phyloP scores from a whole-genome alignment of 2,888 invertebrate species.

The Phyto melanocephala region DNA sequence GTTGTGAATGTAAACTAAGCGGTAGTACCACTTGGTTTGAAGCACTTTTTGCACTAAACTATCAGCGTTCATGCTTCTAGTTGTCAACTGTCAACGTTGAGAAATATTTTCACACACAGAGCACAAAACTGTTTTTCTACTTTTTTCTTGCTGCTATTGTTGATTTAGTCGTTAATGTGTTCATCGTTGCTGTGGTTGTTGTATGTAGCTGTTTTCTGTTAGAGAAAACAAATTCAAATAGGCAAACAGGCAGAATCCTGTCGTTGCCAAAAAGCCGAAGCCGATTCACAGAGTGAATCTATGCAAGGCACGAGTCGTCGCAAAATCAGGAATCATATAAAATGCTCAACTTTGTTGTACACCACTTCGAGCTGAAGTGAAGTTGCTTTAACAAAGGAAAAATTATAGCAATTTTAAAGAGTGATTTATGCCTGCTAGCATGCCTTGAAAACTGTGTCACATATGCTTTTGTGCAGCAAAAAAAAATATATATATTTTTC shows the following conservation, averaged over 20 bases:
- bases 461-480: not conserved
- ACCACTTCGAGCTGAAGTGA: no score
- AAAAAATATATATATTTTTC: not conserved
- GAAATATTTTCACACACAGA: conserved; percentile 62
- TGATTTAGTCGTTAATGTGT: conserved; percentile 42
- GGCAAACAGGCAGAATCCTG: conserved; percentile 45
- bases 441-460: conserved; percentile 20
- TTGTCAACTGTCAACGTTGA: conserved; percentile 68
- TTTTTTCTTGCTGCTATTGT: conserved; percentile 41
- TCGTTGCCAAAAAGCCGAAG: conserved; percentile 55
- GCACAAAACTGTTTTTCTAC: conserved; percentile 12
- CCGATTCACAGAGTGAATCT: conserved; percentile 4
- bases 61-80: conserved; percentile 69
- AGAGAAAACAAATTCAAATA: not conserved
- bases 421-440: conserved; percentile 33
- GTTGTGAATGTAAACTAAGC: conserved; percentile 51
- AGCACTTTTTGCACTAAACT: conserved; percentile 76
- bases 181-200: conserved; percentile 35
- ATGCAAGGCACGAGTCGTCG: conserved; percentile 53
- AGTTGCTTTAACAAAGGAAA: no score
- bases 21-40: conserved; percentile 74
- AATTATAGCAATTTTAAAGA: conserved; percentile 10
- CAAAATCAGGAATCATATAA: conserved; percentile 38
- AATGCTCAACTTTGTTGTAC: not conserved
- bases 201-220: not conserved